phyloP scores from a whole-genome alignment of 1,140 invertebrate genomes.

The Drosophila erecta region DNA sequence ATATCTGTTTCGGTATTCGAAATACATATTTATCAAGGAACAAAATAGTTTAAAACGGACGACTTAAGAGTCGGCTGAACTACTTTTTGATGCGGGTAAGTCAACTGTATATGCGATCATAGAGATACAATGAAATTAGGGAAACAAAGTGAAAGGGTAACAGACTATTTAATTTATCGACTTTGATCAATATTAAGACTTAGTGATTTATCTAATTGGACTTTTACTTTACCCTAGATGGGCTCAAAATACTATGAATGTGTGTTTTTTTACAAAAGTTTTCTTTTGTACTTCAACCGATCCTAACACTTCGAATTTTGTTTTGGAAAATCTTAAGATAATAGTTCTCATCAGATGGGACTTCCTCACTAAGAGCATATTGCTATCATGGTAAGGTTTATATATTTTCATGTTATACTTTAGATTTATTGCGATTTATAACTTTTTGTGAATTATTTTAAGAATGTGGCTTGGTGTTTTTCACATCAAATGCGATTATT shows the following conservation, averaged over 20 bases:
- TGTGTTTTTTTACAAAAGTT: conserved; percentile 52
- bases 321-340: conserved; percentile 1
- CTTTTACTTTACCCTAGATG: conserved; percentile 19
- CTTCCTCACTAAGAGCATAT: conserved; percentile 10
- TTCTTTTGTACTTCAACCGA: conserved; percentile 31
- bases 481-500: conserved; percentile 55
- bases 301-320: conserved; percentile 13
- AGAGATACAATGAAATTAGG: conserved; percentile 66
- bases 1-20: conserved; percentile 42
- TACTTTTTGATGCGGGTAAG: conserved; percentile 65
- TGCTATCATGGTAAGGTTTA: conserved; percentile 29
- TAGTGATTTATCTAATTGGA: conserved; percentile 26
- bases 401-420: conserved; percentile 50
- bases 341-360: conserved; percentile 3
- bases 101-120: conserved; percentile 66
- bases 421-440: conserved; percentile 37
- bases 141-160: conserved; percentile 72
- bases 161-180: conserved; percentile 75
- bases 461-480: conserved; percentile 58
- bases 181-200: conserved; percentile 31
- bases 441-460: conserved; percentile 53
- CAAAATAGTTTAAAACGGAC: conserved; percentile 52
- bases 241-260: conserved; percentile 17
- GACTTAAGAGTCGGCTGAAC: conserved; percentile 59
- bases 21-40: conserved; percentile 52